Evolutionary conservation across 2,888 invertebrate genomes (phyloP).

Genomic region (Caradrina kadenii): DNA sequence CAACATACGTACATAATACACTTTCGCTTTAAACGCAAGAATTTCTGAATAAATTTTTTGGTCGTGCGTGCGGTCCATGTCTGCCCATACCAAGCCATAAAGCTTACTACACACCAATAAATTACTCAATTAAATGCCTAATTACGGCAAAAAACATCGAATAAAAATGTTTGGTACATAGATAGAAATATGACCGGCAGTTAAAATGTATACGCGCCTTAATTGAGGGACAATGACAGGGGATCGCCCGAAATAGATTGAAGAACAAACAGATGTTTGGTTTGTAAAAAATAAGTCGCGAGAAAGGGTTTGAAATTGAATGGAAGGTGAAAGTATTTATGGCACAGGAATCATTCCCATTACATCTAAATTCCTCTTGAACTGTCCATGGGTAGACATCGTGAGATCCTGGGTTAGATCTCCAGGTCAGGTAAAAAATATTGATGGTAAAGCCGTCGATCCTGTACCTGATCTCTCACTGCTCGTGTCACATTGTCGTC

Average conservation of each 20-base stretch:
- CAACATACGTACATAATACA: neutral
- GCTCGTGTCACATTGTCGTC: too few relatives aligned
- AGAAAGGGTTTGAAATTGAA: slow-evolving; percentile 43
- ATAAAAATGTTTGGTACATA: slow-evolving; percentile 60
- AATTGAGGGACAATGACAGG: slow-evolving; percentile 86
- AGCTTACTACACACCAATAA: slow-evolving; percentile 76
- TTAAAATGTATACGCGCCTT: slow-evolving; percentile 81
- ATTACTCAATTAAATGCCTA: slow-evolving; percentile 81
- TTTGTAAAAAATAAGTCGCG: slow-evolving; percentile 77
- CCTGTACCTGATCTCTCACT: too few relatives aligned
- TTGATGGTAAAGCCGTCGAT: too few relatives aligned
- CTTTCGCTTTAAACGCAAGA: slow-evolving; percentile 13
- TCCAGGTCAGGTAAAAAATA: too few relatives aligned
- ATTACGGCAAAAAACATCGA: slow-evolving; percentile 76
- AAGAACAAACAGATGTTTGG: slow-evolving; percentile 86
- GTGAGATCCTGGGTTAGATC: too few relatives aligned
- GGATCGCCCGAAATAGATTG: slow-evolving; percentile 84
- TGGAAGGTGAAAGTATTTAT: slow-evolving; percentile 7
- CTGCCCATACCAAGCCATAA: slow-evolving; percentile 65
- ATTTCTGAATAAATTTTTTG: slow-evolving; percentile 45
- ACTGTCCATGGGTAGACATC: too few relatives aligned
- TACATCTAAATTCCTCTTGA: neutral
- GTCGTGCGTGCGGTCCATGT: slow-evolving; percentile 56
- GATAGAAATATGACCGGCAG: slow-evolving; percentile 82
- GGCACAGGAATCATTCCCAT: neutral